Conservation (phyloP, 2,797 vertebrate genomes). For the Sparidentex hasta region DNA sequence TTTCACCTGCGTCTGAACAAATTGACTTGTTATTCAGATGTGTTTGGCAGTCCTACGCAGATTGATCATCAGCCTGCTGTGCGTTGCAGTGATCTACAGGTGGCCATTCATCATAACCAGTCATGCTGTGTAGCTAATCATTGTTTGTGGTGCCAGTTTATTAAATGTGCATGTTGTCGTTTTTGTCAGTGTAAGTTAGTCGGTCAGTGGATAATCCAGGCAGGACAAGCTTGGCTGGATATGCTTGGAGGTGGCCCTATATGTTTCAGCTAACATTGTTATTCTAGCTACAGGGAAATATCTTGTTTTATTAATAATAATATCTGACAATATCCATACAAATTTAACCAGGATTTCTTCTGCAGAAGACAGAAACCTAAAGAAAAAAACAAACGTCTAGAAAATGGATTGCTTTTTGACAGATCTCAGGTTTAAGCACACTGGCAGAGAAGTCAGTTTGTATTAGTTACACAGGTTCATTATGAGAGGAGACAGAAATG, state of each 20-base stretch:
- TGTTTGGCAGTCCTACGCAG: background rate
- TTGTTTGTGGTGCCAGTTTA: conserved; percentile 12
- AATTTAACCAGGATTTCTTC: background rate
- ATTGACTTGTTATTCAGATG: no score
- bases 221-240: background rate
- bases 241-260: background rate
- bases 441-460: no score
- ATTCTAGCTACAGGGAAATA: background rate
- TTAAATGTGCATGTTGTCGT: background rate
- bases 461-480: no score
- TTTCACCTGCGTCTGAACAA: background rate
- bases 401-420: background rate
- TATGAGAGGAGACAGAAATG: no score
- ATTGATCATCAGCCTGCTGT: background rate
- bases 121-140: background rate
- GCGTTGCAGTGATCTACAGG: background rate
- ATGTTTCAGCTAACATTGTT: background rate
- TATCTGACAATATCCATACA: background rate
- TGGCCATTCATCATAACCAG: background rate
- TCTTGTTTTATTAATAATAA: background rate
- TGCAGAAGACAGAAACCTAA: background rate
- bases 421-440: no score
- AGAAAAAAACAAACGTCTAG: background rate
- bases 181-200: background rate
- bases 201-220: background rate